Base-by-base conservation (phyloP, 2,797 vertebrate species). In the Poecilia velifera region DNA sequence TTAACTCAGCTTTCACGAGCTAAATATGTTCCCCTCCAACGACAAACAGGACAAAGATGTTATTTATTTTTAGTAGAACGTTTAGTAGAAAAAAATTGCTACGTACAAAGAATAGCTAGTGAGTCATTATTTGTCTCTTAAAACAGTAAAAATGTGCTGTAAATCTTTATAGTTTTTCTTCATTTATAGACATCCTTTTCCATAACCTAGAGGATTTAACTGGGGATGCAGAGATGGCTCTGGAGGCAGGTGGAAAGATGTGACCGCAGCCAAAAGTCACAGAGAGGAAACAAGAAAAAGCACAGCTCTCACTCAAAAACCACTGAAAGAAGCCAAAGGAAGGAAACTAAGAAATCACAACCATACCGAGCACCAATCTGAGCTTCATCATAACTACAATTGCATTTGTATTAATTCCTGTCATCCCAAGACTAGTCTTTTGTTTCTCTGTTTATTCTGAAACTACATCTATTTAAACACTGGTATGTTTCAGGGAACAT, bases 251-350 rank as follows among this genome's bases (percentile, higher is more conserved):
- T 64, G 55, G 36, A 46, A 31, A 76, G 77, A 83, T 76, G 73
- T 76, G 64, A 88, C 76, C 18, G 6, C 70, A 8, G 78, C 18
- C 45, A 72, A 80, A 72, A 62, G 47, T 66, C 68, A 73, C 6
- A 78, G 55, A 41, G 70, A 91, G 82, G 79, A 84, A 88, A 53
- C 36, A 82, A 78, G n/a, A 81, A 47, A 16, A 22, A 79, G 14
- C 46, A 28, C 75, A 85, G 78, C 53, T 80, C 68, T 77, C 73
- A 77, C 70, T 62, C 12, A 53, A 13, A 22, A 77, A 74, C 9
- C 41, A 39, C 20, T 39, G 39, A 82, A 79, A 73, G 16, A 13
- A 36, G 36, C 36, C 72, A 46, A 77, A 75, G 13, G 55, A 73
- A 39, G 14, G 8, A 80, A 74, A 55, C 36, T 68, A 28, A 72